Percentiles rank a stretch among this genome's conserved stretches.
Conservation (phyloP, 2,113 vertebrate genomes). For the Lucifuga dentata region DNA sequence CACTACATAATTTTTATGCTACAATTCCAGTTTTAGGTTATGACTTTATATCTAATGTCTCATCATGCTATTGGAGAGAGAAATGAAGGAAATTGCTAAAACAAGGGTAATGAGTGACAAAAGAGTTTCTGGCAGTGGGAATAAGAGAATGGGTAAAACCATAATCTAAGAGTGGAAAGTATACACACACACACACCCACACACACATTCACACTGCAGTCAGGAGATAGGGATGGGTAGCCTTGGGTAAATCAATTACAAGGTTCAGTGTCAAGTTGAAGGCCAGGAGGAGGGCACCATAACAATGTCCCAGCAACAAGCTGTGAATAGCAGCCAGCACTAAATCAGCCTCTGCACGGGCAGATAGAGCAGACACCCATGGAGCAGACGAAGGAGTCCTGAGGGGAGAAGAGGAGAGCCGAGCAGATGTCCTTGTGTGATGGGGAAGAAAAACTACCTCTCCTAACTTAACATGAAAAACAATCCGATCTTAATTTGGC, state of each 20-base stretch:
- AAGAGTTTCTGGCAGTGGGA: not conserved
- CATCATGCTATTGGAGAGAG: conserved; percentile 33
- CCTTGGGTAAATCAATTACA: conserved; percentile 75
- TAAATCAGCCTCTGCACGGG: conserved; percentile 57
- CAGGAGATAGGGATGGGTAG: conserved; percentile 58
- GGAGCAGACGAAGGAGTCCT: conserved; percentile 21
- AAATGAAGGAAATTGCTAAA: conserved; percentile 24
- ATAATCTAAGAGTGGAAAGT: conserved; percentile 16
- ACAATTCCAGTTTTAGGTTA: conserved; percentile 8
- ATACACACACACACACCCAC: not conserved
- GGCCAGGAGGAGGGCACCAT: conserved; percentile 57
- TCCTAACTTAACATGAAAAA: conserved; percentile 33
- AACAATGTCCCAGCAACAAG: conserved; percentile 55
- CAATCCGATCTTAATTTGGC: conserved; percentile 51
- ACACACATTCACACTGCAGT: conserved; percentile 32
- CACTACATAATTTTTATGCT: no score
- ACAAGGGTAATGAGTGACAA: conserved; percentile 51
- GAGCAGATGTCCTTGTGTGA: conserved; percentile 62
- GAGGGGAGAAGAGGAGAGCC: conserved; percentile 28
- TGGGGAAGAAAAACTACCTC: conserved; percentile 46
- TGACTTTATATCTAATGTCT: conserved; percentile 25
- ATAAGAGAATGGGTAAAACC: not conserved
- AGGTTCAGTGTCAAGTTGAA: conserved; percentile 73
- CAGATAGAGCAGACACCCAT: conserved; percentile 54
- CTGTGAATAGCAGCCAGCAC: conserved; percentile 50